phyloP scores from a whole-genome alignment of 2,797 vertebrate genomes.

The Mormyrops boulengeri region DNA sequence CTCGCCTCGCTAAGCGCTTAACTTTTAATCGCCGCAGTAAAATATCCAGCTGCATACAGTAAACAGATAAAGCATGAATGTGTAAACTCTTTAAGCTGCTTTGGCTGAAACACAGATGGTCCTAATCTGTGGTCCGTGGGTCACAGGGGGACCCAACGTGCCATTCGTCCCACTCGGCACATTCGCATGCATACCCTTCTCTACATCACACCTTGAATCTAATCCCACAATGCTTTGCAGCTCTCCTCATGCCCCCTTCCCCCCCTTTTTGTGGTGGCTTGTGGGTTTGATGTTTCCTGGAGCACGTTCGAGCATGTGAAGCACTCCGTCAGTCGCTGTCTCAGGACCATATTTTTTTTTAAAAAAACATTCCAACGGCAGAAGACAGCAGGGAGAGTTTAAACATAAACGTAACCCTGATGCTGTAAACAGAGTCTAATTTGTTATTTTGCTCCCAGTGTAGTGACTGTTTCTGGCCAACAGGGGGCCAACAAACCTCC shows the following conservation, averaged over 20 bases:
- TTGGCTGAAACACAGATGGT: not conserved
- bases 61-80: not conserved
- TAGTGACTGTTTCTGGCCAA: not conserved
- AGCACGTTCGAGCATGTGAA: not conserved
- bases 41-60: not conserved
- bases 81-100: not conserved
- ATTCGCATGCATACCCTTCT: not conserved
- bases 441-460: not conserved
- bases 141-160: not conserved
- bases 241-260: not conserved
- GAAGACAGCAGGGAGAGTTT: not conserved
- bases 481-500: not conserved
- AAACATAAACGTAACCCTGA: not conserved
- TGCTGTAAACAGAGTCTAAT: not conserved
- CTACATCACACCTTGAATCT: not conserved
- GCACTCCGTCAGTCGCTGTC: not conserved
- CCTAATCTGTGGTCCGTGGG: not conserved
- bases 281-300: not conserved
- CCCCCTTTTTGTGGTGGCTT: not conserved
- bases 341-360: not conserved
- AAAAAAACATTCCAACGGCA: not conserved
- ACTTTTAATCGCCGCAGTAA: not conserved
- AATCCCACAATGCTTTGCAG: not conserved
- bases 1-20: not conserved
- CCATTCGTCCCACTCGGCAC: not conserved